Percentiles rank a stretch among this genome's conserved stretches.
Evolutionary conservation across 2,888 invertebrate species (phyloP).

Genomic region (Philaethria dido): DNA sequence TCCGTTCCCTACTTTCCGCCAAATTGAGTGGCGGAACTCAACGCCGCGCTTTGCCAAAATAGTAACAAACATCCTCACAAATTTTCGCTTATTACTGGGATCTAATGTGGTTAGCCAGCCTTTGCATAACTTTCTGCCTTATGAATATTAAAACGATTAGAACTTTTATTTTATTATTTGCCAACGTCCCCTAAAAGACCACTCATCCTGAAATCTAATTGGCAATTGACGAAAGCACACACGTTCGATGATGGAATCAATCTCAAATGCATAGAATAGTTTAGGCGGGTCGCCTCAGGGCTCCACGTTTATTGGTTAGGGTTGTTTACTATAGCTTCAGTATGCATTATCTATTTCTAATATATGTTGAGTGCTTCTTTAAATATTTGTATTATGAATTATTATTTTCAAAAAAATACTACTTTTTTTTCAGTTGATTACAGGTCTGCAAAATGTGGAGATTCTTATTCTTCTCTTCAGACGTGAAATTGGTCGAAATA

Average conservation of each 20-base stretch:
- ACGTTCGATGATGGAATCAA: constrained; percentile 62
- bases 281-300: constrained; percentile 51
- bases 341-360: constrained; percentile 31
- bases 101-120: neutral
- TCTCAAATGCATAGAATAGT: constrained; percentile 75
- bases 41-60: no score
- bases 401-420: no score
- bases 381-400: constrained; percentile 12
- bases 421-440: no score
- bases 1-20: no score
- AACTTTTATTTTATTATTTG: constrained; percentile 22
- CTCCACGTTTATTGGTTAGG: constrained; percentile 44
- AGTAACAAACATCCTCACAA: neutral
- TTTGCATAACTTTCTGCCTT: neutral
- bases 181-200: constrained; percentile 23
- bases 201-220: constrained; percentile 38
- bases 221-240: constrained; percentile 43
- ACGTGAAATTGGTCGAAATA: no score
- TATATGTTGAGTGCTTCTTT: constrained; percentile 19
- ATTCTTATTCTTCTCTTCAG: no score
- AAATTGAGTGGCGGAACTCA: no score
- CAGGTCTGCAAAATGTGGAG: no score
- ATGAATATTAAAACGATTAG: constrained; percentile 25
- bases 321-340: constrained; percentile 48
- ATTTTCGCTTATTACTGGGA: neutral